A percentile compares a stretch with the other conserved stretches of the same genome.
These are phyloP conservation scores for Buteo buteo DNA, from an alignment of 2,113 vertebrate species.

Conservation along the genomic window DNA sequence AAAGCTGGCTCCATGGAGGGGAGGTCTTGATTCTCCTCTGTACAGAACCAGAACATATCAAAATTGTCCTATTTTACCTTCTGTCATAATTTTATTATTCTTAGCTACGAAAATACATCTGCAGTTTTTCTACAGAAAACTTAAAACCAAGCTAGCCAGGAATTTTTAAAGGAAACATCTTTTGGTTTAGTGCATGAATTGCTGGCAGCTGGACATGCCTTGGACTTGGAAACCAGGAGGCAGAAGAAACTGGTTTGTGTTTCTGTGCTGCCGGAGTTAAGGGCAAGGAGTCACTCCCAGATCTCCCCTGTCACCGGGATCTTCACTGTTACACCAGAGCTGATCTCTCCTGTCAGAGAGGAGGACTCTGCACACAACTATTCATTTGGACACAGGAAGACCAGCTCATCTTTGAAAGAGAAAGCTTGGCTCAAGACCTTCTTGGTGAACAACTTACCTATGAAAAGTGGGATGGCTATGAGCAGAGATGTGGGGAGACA, in stretches of 20 bases:
- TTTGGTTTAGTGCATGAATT: neutral
- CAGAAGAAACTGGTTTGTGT: neutral
- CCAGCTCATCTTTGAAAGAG: neutral
- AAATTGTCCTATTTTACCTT: neutral
- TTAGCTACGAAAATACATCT: neutral
- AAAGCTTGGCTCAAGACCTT: neutral
- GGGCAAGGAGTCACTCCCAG: neutral
- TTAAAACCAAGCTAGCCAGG: neutral
- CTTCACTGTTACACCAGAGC: neutral
- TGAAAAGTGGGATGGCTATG: neutral
- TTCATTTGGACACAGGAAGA: neutral
- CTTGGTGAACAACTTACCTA: neutral
- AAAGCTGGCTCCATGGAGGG: neutral
- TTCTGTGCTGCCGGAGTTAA: neutral
- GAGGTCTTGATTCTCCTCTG: neutral
- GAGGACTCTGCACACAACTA: neutral
- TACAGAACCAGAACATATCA: neutral
- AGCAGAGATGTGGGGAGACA: neutral
- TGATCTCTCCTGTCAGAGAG: neutral
- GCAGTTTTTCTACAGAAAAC: neutral
- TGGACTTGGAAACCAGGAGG: neutral
- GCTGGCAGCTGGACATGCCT: neutral
- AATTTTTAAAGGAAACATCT: neutral
- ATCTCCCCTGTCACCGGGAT: neutral
- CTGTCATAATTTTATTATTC: neutral